Evolutionary conservation across 2,113 vertebrate genomes (phyloP).

Genomic region (Rhynchopsitta pachyrhyncha): DNA sequence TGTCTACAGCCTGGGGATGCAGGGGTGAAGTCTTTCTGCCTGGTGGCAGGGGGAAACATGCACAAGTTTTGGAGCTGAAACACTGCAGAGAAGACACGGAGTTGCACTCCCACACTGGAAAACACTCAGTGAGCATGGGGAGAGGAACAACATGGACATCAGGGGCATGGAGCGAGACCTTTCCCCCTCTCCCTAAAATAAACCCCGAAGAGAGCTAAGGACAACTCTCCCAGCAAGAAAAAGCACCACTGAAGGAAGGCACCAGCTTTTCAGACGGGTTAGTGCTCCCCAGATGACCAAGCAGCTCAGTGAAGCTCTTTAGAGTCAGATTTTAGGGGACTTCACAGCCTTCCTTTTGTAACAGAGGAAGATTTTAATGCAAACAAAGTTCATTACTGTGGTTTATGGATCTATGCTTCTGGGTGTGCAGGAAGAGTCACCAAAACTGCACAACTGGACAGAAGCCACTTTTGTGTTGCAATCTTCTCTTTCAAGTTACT

Average conservation of each 20-base stretch:
- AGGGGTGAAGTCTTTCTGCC: not conserved
- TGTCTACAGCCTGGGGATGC: accelerated
- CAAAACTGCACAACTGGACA: not conserved
- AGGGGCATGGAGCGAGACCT: accelerated
- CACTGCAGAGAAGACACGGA: accelerated
- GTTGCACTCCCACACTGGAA: not conserved
- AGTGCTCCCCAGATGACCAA: not conserved
- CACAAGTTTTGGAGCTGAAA: not conserved
- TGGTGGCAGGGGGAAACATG: not conserved
- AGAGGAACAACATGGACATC: accelerated
- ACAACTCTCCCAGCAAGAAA: not conserved
- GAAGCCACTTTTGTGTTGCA: not conserved
- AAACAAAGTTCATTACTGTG: not conserved
- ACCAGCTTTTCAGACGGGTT: not conserved
- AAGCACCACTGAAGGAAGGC: accelerated
- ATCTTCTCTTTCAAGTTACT: not conserved
- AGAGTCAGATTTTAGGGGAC: not conserved
- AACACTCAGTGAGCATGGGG: not conserved
- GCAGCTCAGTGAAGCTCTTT: not conserved
- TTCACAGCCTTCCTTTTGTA: not conserved
- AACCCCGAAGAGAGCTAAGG: not conserved
- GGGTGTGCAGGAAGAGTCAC: not conserved
- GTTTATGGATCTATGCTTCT: not conserved
- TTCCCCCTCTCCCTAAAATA: not conserved
- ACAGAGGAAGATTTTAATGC: not conserved